Evolutionary conservation across 2,113 vertebrate genomes (phyloP).

Genomic region (Ramphastos sulfuratus): DNA sequence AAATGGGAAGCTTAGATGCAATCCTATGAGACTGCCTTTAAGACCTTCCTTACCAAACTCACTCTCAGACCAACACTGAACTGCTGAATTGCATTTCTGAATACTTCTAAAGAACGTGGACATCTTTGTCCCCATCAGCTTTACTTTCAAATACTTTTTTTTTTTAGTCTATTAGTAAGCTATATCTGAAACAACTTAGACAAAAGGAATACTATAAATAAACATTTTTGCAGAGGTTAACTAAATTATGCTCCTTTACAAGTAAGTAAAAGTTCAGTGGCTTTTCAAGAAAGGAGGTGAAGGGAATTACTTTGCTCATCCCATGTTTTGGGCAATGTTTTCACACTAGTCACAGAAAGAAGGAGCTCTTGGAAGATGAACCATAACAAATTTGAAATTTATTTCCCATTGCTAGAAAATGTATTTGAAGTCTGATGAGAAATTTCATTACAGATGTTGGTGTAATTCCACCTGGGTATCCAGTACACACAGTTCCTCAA

Average conservation of each 20-base stretch:
- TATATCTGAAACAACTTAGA: not conserved
- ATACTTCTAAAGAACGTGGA: not conserved
- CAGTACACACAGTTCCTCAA: slow-evolving; percentile 3
- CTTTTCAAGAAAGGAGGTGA: not conserved
- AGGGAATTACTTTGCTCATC: not conserved
- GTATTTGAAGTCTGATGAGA: slow-evolving; percentile 30
- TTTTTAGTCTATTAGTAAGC: not conserved
- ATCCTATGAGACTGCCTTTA: not conserved
- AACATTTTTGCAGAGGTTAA: not conserved
- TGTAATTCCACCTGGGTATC: slow-evolving; percentile 30
- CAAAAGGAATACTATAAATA: not conserved
- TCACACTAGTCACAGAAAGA: not conserved
- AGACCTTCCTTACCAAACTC: not conserved
- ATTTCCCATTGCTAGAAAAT: slow-evolving; percentile 42
- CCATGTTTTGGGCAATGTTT: not conserved
- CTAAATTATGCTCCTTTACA: not conserved
- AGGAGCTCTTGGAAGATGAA: not conserved
- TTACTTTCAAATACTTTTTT: not conserved
- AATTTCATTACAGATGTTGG: slow-evolving; percentile 47
- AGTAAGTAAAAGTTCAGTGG: not conserved
- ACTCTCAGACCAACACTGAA: not conserved
- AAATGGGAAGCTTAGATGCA: not conserved
- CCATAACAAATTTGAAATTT: slow-evolving; percentile 23
- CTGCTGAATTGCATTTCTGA: not conserved
- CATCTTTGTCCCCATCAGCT: not conserved